Percentiles rank a stretch among this genome's conserved stretches.
phyloP scores from a whole-genome alignment of 2,797 vertebrate species.

The Thunnus albacares region DNA sequence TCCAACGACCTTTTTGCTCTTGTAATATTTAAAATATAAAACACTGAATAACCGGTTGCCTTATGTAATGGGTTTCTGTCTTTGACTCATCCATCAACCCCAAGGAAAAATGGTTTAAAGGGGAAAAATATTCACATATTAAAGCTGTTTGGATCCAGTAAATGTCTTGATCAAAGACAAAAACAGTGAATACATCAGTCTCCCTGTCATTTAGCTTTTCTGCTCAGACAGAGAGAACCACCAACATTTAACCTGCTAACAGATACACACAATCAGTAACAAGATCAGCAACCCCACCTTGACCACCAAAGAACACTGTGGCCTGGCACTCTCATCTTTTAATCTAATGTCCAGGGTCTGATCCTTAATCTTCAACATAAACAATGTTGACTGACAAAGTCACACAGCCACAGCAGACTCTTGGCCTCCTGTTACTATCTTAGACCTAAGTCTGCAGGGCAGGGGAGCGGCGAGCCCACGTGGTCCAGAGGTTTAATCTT shows the following conservation, averaged over 20 bases:
- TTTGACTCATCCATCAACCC: background rate
- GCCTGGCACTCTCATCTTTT: constrained; percentile 40
- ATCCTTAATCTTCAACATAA: constrained; percentile 53
- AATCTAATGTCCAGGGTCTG: constrained; percentile 51
- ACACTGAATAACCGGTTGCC: background rate
- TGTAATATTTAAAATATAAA: constrained; percentile 2
- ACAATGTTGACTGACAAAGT: constrained; percentile 56
- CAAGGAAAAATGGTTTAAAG: background rate
- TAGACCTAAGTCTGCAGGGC: constrained; percentile 49
- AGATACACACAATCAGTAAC: constrained; percentile 21
- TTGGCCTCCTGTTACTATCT: constrained; percentile 54
- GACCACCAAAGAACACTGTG: constrained; percentile 19
- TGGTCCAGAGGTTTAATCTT: constrained; percentile 67
- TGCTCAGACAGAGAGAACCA: background rate
- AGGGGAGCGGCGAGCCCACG: constrained; percentile 17
- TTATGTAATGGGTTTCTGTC: background rate
- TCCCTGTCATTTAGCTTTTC: background rate
- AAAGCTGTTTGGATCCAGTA: background rate
- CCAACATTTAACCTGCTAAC: constrained; percentile 1
- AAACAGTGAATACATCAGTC: constrained; percentile 8
- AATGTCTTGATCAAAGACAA: background rate
- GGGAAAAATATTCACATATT: background rate
- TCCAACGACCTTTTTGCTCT: background rate
- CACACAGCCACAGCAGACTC: constrained; percentile 35
- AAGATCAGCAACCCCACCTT: constrained; percentile 48